phyloP scores from a whole-genome alignment of 2,888 invertebrate species.

The Branchellion lobata region DNA sequence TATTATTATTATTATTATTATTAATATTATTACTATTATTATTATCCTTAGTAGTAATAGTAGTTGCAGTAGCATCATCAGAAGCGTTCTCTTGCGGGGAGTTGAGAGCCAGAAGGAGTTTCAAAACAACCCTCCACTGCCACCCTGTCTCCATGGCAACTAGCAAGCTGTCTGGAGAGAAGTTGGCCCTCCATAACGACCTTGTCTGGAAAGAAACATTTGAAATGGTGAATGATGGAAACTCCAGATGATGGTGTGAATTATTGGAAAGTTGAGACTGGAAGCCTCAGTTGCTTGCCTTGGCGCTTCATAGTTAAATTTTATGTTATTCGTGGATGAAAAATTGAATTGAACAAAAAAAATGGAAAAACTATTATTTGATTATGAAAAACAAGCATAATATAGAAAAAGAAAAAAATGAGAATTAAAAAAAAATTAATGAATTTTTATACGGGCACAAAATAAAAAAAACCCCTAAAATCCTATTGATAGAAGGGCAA shows the following conservation, averaged over 20 bases:
- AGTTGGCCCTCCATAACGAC: constrained; percentile 10
- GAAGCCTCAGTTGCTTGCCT: too few relatives aligned
- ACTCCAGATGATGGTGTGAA: background rate
- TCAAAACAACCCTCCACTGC: background rate
- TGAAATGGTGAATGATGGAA: too few relatives aligned
- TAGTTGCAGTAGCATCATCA: background rate
- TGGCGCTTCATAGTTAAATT: too few relatives aligned
- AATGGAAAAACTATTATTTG: too few relatives aligned
- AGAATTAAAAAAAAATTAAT: too few relatives aligned
- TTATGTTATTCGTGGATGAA: too few relatives aligned
- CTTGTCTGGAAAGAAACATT: too few relatives aligned
- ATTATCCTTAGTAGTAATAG: background rate
- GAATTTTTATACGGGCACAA: too few relatives aligned
- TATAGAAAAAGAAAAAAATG: background rate
- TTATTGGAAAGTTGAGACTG: too few relatives aligned
- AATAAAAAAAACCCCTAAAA: too few relatives aligned
- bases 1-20: background rate
- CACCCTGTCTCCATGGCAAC: background rate
- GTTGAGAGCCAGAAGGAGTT: background rate
- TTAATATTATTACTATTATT: background rate
- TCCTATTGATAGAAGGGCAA: background rate
- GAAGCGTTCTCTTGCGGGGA: background rate
- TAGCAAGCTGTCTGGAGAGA: background rate
- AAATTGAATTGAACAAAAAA: too few relatives aligned
- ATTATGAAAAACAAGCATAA: too few relatives aligned